A percentile compares a stretch with the other conserved stretches of the same genome.
Evolutionary conservation across 2,797 vertebrate species (phyloP).

Genomic region (Myripristis murdjan): DNA sequence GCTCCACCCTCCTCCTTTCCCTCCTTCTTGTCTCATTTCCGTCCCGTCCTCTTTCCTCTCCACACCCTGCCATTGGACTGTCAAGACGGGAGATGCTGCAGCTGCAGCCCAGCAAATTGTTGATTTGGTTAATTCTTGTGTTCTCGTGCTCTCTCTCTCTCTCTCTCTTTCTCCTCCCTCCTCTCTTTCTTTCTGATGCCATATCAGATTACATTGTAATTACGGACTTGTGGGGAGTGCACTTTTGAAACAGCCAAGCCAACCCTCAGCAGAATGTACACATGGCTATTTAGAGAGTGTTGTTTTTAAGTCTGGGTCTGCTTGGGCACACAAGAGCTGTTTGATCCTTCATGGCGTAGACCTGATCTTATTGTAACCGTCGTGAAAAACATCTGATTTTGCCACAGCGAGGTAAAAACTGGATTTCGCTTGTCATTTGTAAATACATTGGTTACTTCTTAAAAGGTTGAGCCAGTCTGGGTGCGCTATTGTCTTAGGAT

Average conservation of each 20-base stretch:
- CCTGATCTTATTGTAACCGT: conserved; percentile 33
- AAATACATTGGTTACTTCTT: conserved; percentile 80
- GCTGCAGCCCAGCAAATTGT: conserved; percentile 65
- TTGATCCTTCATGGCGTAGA: conserved; percentile 49
- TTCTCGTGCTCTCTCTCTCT: conserved; percentile 23
- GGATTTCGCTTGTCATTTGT: conserved; percentile 61
- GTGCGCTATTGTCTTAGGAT: conserved; percentile 38
- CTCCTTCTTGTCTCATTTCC: conserved; percentile 1
- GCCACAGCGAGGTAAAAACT: conserved; percentile 44
- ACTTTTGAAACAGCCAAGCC: conserved; percentile 30
- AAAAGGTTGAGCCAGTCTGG: conserved; percentile 47
- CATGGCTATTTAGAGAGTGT: conserved; percentile 45
- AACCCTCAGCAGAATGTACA: conserved; percentile 38
- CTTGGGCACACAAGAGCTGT: conserved; percentile 47
- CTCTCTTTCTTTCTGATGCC: conserved; percentile 59
- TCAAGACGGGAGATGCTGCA: conserved; percentile 58
- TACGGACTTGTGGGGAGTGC: conserved; percentile 57
- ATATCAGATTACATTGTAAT: conserved; percentile 80
- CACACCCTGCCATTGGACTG: conserved; percentile 46
- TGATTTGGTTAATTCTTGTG: conserved; percentile 39
- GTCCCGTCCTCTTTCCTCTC: conserved; percentile 11
- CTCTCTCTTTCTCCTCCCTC: conserved; percentile 22
- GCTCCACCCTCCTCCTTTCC: neutral
- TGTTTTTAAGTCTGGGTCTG: conserved; percentile 58
- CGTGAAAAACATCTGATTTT: conserved; percentile 29